phyloP scores from a whole-genome alignment of 2,113 vertebrate genomes.

The Zeus faber region DNA sequence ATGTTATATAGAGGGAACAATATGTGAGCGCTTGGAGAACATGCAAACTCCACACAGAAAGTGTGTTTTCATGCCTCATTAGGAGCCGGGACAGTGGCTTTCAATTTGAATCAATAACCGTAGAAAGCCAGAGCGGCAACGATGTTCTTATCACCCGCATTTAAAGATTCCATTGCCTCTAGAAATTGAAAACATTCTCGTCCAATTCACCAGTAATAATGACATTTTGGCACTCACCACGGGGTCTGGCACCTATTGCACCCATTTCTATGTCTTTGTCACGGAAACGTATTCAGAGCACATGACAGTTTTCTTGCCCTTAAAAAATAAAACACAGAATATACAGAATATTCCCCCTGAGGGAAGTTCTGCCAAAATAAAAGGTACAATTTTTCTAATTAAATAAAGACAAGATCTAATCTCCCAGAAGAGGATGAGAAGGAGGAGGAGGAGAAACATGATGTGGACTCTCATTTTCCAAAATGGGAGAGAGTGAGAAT shows the following conservation, averaged over 20 bases:
- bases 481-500: too few relatives aligned
- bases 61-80: conserved; percentile 63
- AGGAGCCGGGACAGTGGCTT: conserved; percentile 28
- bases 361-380: too few relatives aligned
- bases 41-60: too few relatives aligned
- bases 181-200: conserved; percentile 41
- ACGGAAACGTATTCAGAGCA: neutral
- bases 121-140: conserved; percentile 46
- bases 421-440: neutral
- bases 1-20: too few relatives aligned
- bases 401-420: neutral
- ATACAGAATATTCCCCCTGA: neutral
- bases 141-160: conserved; percentile 56
- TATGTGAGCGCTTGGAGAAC: too few relatives aligned
- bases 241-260: neutral
- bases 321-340: too few relatives aligned
- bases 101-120: conserved; percentile 61
- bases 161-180: conserved; percentile 52
- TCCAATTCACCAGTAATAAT: conserved; percentile 54
- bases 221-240: conserved; percentile 29
- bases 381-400: too few relatives aligned
- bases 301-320: neutral
- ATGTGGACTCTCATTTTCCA: conserved; percentile 18
- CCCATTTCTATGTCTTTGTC: neutral
- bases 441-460: neutral